These are phyloP conservation scores for Cheilosia vulpina DNA, from an alignment of 2,888 invertebrate genomes.

Conservation along the genomic window DNA sequence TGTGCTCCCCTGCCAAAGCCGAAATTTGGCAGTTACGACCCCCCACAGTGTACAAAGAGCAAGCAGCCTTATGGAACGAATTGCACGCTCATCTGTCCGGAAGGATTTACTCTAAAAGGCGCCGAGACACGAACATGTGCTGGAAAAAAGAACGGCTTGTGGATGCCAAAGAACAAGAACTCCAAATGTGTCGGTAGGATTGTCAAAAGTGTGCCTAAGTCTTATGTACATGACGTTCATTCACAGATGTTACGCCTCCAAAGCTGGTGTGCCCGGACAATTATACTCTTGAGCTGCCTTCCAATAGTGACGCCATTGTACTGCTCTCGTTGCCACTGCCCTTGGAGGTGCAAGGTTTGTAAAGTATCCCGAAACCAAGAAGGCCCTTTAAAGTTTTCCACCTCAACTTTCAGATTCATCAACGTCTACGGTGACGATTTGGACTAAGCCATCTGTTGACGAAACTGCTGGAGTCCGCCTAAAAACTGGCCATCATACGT, in stretches of 20 bases:
- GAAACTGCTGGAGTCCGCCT: slow-evolving; percentile 83
- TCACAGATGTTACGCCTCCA: slow-evolving; percentile 58
- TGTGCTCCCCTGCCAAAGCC: slow-evolving; percentile 85
- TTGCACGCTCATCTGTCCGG: slow-evolving; percentile 86
- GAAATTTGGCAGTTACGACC: slow-evolving; percentile 85
- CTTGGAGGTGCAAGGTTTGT: slow-evolving; percentile 53
- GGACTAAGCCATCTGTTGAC: slow-evolving; percentile 86
- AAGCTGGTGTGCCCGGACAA: slow-evolving; percentile 59
- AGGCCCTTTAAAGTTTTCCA: neutral
- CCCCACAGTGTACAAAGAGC: slow-evolving; percentile 84
- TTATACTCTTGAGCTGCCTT: slow-evolving; percentile 48
- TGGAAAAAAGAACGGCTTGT: slow-evolving; percentile 85
- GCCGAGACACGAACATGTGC: slow-evolving; percentile 85
- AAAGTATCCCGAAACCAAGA: neutral
- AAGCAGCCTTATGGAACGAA: slow-evolving; percentile 86
- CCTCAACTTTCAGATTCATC: slow-evolving; percentile 85
- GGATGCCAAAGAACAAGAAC: slow-evolving; percentile 84
- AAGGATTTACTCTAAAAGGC: slow-evolving; percentile 86
- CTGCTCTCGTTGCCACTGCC: slow-evolving; percentile 49
- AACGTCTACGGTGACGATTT: slow-evolving; percentile 84
- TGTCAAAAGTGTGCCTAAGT: neutral
- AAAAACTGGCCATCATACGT: slow-evolving; percentile 85
- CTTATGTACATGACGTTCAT: neutral
- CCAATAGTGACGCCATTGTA: slow-evolving; percentile 46
- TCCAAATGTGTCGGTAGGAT: slow-evolving; percentile 84